Base-by-base conservation (phyloP, 2,888 invertebrate genomes). In the Chrysotoxum bicinctum region DNA sequence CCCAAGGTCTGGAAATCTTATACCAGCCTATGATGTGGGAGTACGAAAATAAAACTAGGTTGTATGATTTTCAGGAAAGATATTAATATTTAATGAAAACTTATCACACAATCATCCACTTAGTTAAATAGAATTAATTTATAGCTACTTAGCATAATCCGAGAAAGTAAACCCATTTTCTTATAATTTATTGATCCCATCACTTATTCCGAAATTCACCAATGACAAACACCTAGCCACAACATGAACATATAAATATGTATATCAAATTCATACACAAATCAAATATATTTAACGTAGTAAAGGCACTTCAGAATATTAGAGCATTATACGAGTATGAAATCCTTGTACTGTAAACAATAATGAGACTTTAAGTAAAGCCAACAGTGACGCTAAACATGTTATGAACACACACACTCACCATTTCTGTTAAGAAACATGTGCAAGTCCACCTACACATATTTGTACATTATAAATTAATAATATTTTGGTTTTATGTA, bases 341-440 rank as follows among this genome's bases (percentile, higher is more conserved):
- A 32, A 54, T 54, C 16, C 54, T 54, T 16, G 10, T 54, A 52
- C 10, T 45, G 50, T 23, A 72, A 66, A 30, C 70, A 81, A n/a
- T n/a, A 66, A 52, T 40, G 52, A 19, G 69, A 66, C 66, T 68
- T 52, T 66, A 56, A 72, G 54, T 32, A 58, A 73, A 30, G 40
- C 56, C 32, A 60, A 77, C 54, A 58, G 23, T 35, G 76, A 40
- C 76, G 72, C 76, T 76, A 19, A 40, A 45, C 37, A 72, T 66
- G 40, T 19, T 60, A 76, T 78, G n/a, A n/a, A n/a, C n/a, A n/a
- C n/a, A n/a, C n/a, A n/a, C 68, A 73, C 45, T 76, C 66, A 72
- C 7, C 32, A 80, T 69, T 60, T 72, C 60, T 66, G 37, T 43
- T 12, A 50, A n/a, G 12, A 50, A 37, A 21, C 21, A 23, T 37